Base-by-base conservation (phyloP, 2,888 invertebrate species). In the Coleophora flavipennella region DNA sequence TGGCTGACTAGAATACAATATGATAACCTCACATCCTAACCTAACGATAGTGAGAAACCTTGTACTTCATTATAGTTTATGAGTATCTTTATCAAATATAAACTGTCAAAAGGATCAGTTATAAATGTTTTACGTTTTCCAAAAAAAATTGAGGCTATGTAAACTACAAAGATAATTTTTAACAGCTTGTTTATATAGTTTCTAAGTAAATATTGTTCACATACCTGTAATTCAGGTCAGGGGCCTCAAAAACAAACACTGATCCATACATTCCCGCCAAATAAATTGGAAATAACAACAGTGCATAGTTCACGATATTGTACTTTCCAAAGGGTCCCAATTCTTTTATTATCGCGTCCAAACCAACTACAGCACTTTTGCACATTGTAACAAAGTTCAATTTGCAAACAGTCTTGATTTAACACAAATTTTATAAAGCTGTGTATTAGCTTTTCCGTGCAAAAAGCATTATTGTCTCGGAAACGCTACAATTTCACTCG, bases 261-360 rank as follows among this genome's bases (percentile, higher is more conserved):
- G 76, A 71, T 32, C 78, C 83, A 39, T 64, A 83, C 70, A 83
- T 73, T 57, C 81, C 83, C 46, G 83, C 77, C 57, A 83, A 66
- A 59, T 61, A 80, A 29, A 81, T 75, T 1, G 83, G 83, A 33
- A 79, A 76, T 14, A 84, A 47, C 1, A 77, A 52, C 9, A 84
- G 52, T 0, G 74, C 73, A 67, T 80, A 84, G 42, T 81, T 83
- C 44, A 80, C 50, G 10, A 84, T 51, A 33, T 83, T 81, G 45
- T 71, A 84, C 42, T 52, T 76, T 3, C 84, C 83, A 46, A 83
- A 83, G 1, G 78, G 55, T 3, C 83, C 81, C n/a, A 81, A 52
- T 13, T 79, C 64, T 31, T 68, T 50, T 11, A 83, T 44, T 38
- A 81, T 71, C 1, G 48, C 57, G 44, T 84, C 84, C 40, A 84